phyloP scores from a whole-genome alignment of 1,140 invertebrate species.

The Listronotus oregonensis region DNA sequence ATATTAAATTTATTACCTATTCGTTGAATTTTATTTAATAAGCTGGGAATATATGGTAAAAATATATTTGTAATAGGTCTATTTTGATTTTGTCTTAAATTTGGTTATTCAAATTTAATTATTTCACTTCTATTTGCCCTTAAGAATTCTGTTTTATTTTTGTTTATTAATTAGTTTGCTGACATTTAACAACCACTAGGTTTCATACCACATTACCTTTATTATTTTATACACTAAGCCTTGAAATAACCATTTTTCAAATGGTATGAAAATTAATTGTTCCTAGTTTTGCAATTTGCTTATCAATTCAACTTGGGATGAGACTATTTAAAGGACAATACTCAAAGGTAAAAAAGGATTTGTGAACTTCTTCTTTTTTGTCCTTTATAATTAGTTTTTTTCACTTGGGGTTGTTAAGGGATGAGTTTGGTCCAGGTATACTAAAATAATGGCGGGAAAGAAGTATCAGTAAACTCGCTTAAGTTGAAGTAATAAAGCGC shows the following conservation, averaged over 20 bases:
- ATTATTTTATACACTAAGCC: conserved; percentile 11
- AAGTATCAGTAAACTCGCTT: too few relatives aligned
- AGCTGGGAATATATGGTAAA: too few relatives aligned
- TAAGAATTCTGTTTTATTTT: too few relatives aligned
- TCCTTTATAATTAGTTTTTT: conserved; percentile 24
- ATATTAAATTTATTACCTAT: too few relatives aligned
- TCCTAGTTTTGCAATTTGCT: conserved; percentile 18
- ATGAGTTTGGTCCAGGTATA: conserved; percentile 4
- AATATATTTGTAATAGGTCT: too few relatives aligned
- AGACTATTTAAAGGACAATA: conserved; percentile 2
- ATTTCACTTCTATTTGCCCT: too few relatives aligned
- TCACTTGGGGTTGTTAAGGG: neutral
- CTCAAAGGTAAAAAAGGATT: conserved; percentile 17
- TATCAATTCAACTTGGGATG: conserved; percentile 17
- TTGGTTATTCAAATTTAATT: too few relatives aligned
- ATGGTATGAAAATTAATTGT: neutral
- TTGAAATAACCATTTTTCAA: conserved; percentile 6
- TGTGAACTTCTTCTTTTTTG: conserved; percentile 11
- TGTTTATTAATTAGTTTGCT: too few relatives aligned
- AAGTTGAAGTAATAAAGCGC: too few relatives aligned
- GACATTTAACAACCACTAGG: neutral
- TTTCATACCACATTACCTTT: conserved; percentile 8
- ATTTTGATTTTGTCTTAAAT: too few relatives aligned
- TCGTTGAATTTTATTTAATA: too few relatives aligned
- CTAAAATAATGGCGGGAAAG: too few relatives aligned